A percentile compares a stretch with the other conserved stretches of the same genome.
phyloP scores from a whole-genome alignment of 2,888 invertebrate species.

The Psococerastis gibbosa region DNA sequence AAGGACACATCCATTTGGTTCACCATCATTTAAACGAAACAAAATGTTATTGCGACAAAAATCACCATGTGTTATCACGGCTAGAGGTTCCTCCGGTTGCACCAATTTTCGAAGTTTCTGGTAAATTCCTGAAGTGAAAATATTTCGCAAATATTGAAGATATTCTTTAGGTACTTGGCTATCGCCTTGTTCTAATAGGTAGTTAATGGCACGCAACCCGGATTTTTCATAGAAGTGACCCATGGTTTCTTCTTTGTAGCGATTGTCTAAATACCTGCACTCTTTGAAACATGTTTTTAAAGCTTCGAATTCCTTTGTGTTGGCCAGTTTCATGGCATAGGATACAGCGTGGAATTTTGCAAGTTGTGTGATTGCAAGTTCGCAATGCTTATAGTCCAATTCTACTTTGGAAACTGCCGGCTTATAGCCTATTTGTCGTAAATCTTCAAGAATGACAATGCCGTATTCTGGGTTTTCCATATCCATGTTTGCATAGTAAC shows the following conservation, averaged over 20 bases:
- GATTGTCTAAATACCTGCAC: background rate
- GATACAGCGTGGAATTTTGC: conserved; percentile 3
- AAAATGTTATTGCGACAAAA: conserved; percentile 19
- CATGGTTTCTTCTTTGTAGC: background rate
- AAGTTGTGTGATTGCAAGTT: background rate
- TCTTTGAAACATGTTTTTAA: background rate
- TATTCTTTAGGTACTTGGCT: background rate
- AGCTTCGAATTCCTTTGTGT: background rate
- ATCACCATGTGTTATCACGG: conserved; percentile 18
- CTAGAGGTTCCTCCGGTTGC: conserved; percentile 16
- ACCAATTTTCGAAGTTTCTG: conserved; percentile 13
- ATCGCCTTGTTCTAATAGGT: background rate
- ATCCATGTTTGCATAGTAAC: background rate
- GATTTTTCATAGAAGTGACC: background rate
- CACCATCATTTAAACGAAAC: conserved; percentile 15
- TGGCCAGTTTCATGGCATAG: background rate
- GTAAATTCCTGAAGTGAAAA: background rate
- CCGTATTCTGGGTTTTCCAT: background rate
- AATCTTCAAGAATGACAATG: background rate
- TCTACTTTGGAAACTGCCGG: conserved; percentile 1
- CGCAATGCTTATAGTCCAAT: background rate
- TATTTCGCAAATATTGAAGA: background rate
- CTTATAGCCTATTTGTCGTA: background rate
- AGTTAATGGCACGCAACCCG: background rate
- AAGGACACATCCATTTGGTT: background rate